A percentile compares a stretch with the other conserved stretches of the same genome.
Conservation (phyloP, 2,113 vertebrate genomes). For the Erinaceus europaeus region DNA sequence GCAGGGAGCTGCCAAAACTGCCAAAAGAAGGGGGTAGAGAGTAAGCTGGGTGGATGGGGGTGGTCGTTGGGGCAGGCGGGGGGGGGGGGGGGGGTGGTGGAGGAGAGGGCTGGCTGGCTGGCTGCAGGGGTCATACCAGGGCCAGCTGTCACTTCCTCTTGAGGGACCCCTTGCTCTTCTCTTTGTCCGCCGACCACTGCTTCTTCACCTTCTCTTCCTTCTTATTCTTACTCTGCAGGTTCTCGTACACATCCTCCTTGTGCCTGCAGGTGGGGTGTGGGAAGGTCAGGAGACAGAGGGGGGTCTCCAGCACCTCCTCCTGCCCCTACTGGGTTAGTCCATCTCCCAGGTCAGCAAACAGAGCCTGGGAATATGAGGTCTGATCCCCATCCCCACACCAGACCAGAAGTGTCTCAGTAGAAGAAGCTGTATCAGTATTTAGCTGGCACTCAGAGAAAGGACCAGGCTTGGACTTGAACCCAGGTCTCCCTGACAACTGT, state of each 20-base stretch:
- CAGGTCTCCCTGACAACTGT: too few species aligned
- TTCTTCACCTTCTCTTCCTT: constrained; percentile 89
- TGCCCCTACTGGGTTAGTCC: not conserved
- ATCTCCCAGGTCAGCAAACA: not conserved
- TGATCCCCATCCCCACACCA: too few species aligned
- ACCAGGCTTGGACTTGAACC: not conserved
- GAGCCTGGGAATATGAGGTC: too few species aligned
- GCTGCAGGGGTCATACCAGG: not conserved
- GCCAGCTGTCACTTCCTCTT: constrained; percentile 86
- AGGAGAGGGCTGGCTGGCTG: not conserved
- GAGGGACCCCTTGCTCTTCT: constrained; percentile 88
- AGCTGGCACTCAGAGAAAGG: not conserved
- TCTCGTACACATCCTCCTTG: constrained; percentile 92
- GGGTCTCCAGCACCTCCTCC: not conserved
- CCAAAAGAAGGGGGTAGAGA: not conserved
- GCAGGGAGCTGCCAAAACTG: constrained; percentile 1
- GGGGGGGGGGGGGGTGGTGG: not conserved
- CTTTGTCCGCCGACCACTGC: constrained; percentile 84
- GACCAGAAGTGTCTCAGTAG: too few species aligned
- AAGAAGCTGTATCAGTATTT: too few species aligned
- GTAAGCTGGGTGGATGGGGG: not conserved
- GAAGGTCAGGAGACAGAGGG: not conserved
- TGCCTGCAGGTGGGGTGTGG: constrained; percentile 77
- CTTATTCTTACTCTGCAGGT: constrained; percentile 85
- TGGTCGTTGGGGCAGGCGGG: not conserved